Conservation (phyloP, 2,113 vertebrate species). For the Genyomyrus donnyi region DNA sequence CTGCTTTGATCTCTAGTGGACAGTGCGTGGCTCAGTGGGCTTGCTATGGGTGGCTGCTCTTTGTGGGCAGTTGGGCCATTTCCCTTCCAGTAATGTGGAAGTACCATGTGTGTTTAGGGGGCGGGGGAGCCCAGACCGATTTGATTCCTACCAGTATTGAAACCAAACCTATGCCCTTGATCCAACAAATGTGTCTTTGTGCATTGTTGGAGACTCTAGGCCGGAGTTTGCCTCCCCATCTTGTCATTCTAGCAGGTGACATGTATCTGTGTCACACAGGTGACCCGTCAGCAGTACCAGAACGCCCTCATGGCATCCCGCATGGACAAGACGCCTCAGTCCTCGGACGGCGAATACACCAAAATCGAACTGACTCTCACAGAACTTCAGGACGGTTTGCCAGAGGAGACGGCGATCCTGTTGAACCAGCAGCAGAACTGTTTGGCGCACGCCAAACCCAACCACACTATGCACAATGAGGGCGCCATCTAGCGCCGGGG, state of each 20-base stretch:
- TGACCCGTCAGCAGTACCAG: conserved; percentile 98
- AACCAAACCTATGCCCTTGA: not conserved
- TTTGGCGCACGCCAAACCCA: conserved; percentile 84
- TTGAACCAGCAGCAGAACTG: conserved; percentile 97
- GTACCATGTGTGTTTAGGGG: not conserved
- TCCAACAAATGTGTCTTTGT: not conserved
- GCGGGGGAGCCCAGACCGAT: not conserved
- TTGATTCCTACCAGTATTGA: not conserved
- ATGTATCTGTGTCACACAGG: conserved; percentile 52
- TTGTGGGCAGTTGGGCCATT: not conserved
- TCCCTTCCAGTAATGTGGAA: not conserved
- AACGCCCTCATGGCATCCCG: conserved; percentile 96
- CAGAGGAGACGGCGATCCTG: conserved; percentile 83
- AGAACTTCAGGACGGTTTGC: conserved; percentile 84
- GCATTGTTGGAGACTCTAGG: not conserved
- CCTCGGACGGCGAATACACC: conserved; percentile 93
- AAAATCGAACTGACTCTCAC: conserved; percentile 96
- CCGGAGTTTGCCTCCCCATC: not conserved
- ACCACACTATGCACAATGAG: conserved; percentile 90
- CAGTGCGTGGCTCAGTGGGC: not conserved
- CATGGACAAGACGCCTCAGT: conserved; percentile 97
- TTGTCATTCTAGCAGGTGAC: not conserved
- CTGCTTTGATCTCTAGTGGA: not conserved
- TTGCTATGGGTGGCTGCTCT: too few species aligned
- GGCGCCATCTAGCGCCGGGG: conserved; percentile 74